Conservation (phyloP, 1,140 invertebrate genomes). For the Andricus grossulariae region DNA sequence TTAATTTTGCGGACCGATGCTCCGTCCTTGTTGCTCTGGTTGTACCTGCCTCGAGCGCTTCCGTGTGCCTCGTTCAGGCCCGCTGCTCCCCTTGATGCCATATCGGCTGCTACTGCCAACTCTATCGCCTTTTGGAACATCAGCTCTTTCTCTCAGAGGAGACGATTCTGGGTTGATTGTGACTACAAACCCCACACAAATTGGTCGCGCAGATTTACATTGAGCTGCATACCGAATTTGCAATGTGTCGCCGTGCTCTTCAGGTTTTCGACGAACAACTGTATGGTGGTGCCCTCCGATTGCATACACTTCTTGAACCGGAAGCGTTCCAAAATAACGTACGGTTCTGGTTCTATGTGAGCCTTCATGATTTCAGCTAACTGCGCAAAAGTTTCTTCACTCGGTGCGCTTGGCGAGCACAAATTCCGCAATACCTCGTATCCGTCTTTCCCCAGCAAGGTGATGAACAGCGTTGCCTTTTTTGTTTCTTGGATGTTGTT, state of each 20-base stretch:
- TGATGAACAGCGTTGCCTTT: conserved; percentile 38
- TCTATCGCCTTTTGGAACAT: too few species aligned
- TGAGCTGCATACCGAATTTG: conserved; percentile 17
- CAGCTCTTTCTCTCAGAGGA: background rate
- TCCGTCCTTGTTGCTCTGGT: too few species aligned
- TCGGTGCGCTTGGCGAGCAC: conserved; percentile 37
- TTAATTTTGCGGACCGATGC: too few species aligned
- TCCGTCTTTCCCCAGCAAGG: conserved; percentile 40
- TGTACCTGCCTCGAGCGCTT: too few species aligned
- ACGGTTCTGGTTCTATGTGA: conserved; percentile 45
- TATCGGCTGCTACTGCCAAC: too few species aligned
- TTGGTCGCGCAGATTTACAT: background rate
- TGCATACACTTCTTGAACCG: conserved; percentile 49
- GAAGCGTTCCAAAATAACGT: conserved; percentile 39
- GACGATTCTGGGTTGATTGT: background rate
- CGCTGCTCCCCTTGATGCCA: too few species aligned
- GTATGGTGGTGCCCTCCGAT: background rate
- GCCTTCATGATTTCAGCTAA: conserved; percentile 36
- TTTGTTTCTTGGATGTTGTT: conserved; percentile 39
- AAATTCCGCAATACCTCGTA: conserved; percentile 46
- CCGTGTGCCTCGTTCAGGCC: too few species aligned
- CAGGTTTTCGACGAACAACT: background rate
- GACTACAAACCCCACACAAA: background rate
- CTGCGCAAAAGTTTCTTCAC: background rate
- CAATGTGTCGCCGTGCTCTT: conserved; percentile 19